Evolutionary conservation across 1,140 invertebrate species (phyloP), one percentile per base, ranked within the genome.

Genomic region (Andricus grossulariae): DNA sequence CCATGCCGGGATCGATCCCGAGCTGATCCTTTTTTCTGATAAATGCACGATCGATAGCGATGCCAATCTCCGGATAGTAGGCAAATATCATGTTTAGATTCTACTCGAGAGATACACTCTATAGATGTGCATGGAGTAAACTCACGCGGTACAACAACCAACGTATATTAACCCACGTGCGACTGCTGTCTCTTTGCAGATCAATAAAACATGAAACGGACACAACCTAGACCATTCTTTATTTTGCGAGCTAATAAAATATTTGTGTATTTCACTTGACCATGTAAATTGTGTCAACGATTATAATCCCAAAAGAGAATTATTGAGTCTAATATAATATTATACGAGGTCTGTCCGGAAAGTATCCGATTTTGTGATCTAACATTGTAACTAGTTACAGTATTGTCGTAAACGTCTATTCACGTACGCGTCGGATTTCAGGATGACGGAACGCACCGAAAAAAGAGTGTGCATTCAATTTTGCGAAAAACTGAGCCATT

Each of bases 41-140:
- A 66, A 32, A 66, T 66, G 25, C 60, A 16, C 25, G 60, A 66
- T 66, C 60, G 60, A 66, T 66, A 66, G 60, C 25, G 60, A 66
- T 66, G 25, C 32, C 60, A 45, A 66, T 66, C 60, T 66, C 3
- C 60, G 60, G 60, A 66, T 66, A 66, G 60, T 66, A 45, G 60
- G 60, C 60, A 66, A 66, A 66, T 66, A 66, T 66, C 60, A 66
- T 66, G 60, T 66, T 66, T 39, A 66, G 60, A 66, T 66, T 66
- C 60, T 39, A 7, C 39, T 66, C n/a, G 15, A 6, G 60, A 66
- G 60, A 66, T 66, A 66, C 15, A 66, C 25, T 66, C 25, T 7
- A 66, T 66, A 45, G 60, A 66, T 66, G 60, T 45, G 25, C 60
- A 66, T 39, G 60, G n/a, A 66, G 39, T 66, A 66, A 16, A 66